Evolutionary conservation across 2,113 vertebrate genomes (phyloP).

Genomic region (Sminthopsis crassicaudata): DNA sequence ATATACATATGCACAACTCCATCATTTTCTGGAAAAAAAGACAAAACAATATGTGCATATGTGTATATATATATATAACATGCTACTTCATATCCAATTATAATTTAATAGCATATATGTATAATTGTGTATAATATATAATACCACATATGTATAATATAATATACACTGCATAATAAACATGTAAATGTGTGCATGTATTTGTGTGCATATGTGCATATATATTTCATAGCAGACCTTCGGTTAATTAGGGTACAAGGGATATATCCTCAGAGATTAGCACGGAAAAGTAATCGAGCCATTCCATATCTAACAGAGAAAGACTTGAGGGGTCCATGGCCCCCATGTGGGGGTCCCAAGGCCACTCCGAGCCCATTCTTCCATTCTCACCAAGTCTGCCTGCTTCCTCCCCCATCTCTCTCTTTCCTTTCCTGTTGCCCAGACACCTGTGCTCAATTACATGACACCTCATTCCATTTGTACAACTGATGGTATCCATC

Average conservation of each 20-base stretch:
- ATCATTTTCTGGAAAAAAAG: not conserved
- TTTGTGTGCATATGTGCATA: not conserved
- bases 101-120: not conserved
- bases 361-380: conserved; percentile 8
- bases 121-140: too few relatives aligned
- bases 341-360: rapidly evolving
- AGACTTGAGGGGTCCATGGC: rapidly evolving
- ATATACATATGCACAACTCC: not conserved
- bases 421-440: not conserved
- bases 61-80: not conserved
- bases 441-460: conserved; percentile 74
- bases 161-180: too few relatives aligned
- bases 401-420: not conserved
- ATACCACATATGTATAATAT: not conserved
- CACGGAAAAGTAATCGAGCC: rapidly evolving
- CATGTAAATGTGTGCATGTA: not conserved
- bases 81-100: not conserved
- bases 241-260: conserved; percentile 51
- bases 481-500: conserved; percentile 68
- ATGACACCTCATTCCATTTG: conserved; percentile 64
- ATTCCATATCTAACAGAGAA: not conserved
- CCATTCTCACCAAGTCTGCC: conserved; percentile 55
- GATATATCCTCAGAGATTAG: conserved; percentile 41
- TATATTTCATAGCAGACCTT: not conserved
- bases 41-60: not conserved